A percentile compares a stretch with the other conserved stretches of the same genome.
These are phyloP conservation scores for Mormyrus proboscirostris DNA, from an alignment of 2,797 vertebrate genomes.

Conservation along the genomic window DNA sequence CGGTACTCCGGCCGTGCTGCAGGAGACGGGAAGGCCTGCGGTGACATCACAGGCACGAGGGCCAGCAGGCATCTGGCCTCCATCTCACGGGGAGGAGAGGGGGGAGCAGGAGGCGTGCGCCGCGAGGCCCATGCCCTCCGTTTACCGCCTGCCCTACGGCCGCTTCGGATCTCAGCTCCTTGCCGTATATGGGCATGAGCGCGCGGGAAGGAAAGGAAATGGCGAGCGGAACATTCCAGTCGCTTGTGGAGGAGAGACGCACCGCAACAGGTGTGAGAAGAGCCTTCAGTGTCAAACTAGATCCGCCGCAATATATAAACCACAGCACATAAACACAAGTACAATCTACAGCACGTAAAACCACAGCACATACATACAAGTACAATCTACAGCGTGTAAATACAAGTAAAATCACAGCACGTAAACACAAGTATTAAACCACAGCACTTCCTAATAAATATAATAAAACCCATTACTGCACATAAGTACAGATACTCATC, in stretches of 20 bases:
- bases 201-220: background rate
- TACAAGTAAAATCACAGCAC: no score
- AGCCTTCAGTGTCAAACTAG: background rate
- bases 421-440: no score
- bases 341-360: background rate
- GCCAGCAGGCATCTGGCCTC: slow-evolving; percentile 8
- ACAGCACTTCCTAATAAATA: background rate
- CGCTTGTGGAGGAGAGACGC: background rate
- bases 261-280: background rate
- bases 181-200: background rate
- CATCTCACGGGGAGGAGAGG: background rate
- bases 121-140: background rate
- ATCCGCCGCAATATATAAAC: background rate
- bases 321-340: background rate
- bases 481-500: background rate
- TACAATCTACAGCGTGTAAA: background rate
- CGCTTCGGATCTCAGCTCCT: background rate
- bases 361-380: background rate
- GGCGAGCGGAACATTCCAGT: background rate
- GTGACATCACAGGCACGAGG: background rate
- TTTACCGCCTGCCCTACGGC: background rate
- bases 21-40: background rate
- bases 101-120: background rate
- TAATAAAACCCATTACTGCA: background rate
- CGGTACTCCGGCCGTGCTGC: background rate